A percentile compares a stretch with the other conserved stretches of the same genome.
Conservation (phyloP, 1,140 invertebrate species). For the Hypsibius dujardini region DNA sequence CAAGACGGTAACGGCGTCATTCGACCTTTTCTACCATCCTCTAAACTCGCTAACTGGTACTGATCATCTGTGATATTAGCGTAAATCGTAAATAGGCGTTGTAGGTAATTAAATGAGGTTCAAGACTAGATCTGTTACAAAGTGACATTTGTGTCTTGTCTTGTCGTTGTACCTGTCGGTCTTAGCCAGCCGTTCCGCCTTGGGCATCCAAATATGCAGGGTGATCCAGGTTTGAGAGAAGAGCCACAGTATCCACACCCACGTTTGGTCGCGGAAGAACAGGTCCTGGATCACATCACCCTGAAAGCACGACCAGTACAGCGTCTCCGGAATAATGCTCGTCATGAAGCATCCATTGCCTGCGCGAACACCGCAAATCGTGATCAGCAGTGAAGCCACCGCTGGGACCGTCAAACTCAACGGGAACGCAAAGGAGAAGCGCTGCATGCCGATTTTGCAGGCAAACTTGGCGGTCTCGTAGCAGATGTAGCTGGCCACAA, state of each 20-base stretch:
- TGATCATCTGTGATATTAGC: not conserved
- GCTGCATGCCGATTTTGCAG: slow-evolving; percentile 30
- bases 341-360: slow-evolving; percentile 22
- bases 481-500: slow-evolving; percentile 16
- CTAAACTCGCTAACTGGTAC: slow-evolving; percentile 1
- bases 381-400: slow-evolving; percentile 27
- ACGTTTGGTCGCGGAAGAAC: slow-evolving; percentile 25
- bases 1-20: not conserved
- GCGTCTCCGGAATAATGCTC: slow-evolving; percentile 25
- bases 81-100: not conserved
- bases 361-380: slow-evolving; percentile 25
- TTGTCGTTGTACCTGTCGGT: slow-evolving; percentile 34
- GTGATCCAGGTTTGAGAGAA: slow-evolving; percentile 38
- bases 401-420: slow-evolving; percentile 32
- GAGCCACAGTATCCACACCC: slow-evolving; percentile 35
- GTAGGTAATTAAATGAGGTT: too few relatives aligned
- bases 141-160: too few relatives aligned
- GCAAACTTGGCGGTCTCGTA: slow-evolving; percentile 20
- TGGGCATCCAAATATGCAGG: slow-evolving; percentile 40
- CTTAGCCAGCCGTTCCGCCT: slow-evolving; percentile 37
- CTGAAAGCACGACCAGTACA: slow-evolving; percentile 26
- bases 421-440: slow-evolving; percentile 34
- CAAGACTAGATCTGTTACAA: too few relatives aligned
- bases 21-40: not conserved
- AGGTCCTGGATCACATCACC: slow-evolving; percentile 19